Evolutionary conservation across 1,140 invertebrate species (phyloP), one percentile per base, ranked within the genome.

Genomic region (Carcinoscorpius rotundicauda): DNA sequence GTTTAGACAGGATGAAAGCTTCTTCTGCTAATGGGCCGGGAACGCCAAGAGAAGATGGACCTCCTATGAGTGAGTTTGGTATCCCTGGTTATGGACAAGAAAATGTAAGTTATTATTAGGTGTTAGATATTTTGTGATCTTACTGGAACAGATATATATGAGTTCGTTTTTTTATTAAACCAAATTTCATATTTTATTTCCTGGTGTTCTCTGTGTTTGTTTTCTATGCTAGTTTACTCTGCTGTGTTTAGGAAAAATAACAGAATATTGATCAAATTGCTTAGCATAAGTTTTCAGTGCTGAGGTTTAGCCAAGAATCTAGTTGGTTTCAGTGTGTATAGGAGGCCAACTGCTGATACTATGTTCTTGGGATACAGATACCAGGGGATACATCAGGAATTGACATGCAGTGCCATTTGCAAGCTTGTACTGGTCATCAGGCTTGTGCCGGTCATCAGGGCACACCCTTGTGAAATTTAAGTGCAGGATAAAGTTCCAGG

Each of bases 1-100:
- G 89, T 57, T 82, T 95, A 73, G 94, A 98, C 76, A 92, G 91
- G 58, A 96, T 98, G 93, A 97, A 98, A 76, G 95, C 92, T 77
- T 97, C 93, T 66, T 94, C 94, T 56, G 90, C 89, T 48, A 91
- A 92, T 74, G 90, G 90, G 6, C 92, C 93, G 4, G 92, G 92
- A 10, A 97, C 93, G 71, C 93, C 93, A 29, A 80, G 93, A 69
- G 93, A 97, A 78, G 93, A 98, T 76, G 90, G 89, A 59, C 90
- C 88, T 71, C 91, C 92, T 68, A 96, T 97, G 89, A 90, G 89
- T 69, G 92, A 95, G 75, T 96, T 96, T 81, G 93, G 91, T 81
- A 82, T 95, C 71, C 85, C 89, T 78, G 85, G 87, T 77, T 93
- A 89, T 76, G 87, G 87, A 70, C 84, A 83, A 70, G 87, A 89